Percentiles rank a stretch among this genome's conserved stretches.
phyloP scores from a whole-genome alignment of 2,888 invertebrate species.

The Cephus pulcher region DNA sequence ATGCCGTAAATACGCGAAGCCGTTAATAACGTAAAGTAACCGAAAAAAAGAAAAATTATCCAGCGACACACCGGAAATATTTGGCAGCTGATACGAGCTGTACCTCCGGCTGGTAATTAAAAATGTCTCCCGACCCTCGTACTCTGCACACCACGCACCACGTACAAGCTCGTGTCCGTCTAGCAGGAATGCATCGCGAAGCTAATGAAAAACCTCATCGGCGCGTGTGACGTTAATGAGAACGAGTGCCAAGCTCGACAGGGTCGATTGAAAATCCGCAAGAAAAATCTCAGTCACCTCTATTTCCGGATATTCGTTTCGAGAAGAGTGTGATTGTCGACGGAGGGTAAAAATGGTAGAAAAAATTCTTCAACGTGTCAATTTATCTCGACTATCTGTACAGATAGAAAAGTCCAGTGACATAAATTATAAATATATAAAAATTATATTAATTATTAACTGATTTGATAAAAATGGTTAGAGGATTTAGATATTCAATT shows the following conservation, averaged over 20 bases:
- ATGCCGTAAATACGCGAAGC: background rate
- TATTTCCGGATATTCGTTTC: background rate
- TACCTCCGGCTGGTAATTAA: constrained; percentile 64
- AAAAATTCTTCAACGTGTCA: background rate
- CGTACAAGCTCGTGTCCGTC: constrained; percentile 44
- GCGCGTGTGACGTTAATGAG: constrained; percentile 62
- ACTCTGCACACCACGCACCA: constrained; percentile 25
- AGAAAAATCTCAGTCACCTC: constrained; percentile 31
- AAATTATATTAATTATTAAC: background rate
- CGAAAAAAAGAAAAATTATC: constrained; percentile 17
- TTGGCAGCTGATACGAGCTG: constrained; percentile 62
- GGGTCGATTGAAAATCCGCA: constrained; percentile 56
- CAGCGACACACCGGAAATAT: constrained; percentile 62
- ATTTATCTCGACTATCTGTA: background rate
- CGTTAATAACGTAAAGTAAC: background rate
- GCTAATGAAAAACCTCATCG: constrained; percentile 67
- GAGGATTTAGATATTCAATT: background rate
- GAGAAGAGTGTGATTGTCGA: background rate
- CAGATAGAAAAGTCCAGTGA: background rate
- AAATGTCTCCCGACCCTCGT: constrained; percentile 60
- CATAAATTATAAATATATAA: background rate
- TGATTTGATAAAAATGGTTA: background rate
- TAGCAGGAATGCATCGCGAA: constrained; percentile 61
- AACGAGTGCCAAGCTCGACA: constrained; percentile 46
- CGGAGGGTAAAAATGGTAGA: background rate